Evolutionary conservation across 2,113 vertebrate species (phyloP), one percentile per base, ranked within the genome.

Genomic region (Equus quagga): DNA sequence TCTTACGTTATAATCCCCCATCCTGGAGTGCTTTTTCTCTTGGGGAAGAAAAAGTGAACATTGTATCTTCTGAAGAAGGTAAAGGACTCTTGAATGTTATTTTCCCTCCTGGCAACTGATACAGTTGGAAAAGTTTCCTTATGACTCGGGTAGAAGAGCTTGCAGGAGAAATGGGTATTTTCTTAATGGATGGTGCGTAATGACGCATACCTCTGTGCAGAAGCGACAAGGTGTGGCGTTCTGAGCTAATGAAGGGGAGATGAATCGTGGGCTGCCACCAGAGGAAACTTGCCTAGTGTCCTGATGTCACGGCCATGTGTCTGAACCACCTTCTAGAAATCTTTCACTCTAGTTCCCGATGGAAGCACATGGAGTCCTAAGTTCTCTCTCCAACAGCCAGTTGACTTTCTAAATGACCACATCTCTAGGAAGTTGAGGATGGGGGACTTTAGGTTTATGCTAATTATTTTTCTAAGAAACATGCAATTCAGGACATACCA

Each of bases 391-490:
- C 18, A 62, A 75, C 10, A 51, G 41, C 54, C 36, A 72, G 7
- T 9, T 72, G 36, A 28, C 46, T 89, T 79, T 85, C 83, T 46
- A 60, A 67, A 49, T 49, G 44, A n/a, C 23, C 4, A 14, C n/a
- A 26, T 26, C 28, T 51, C 24, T 31, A 65, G 8, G n/a, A 85
- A 69, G 31, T 12, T n/a, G 36, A 80, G 36, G 58, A 56, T 23
- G 36, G 15, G 5, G 51, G 14, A 86, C 56, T 60, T 69, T 46
- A 76, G 62, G 14, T 28, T 87, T 46, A 60, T 33, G 54, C 46
- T 65, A n/a, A 72, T 65, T 76, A n/a, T 80, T 87, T 87, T 88
- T 83, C 60, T 28, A 72, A 92, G 62, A 94, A 97, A n/a, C 46
- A 44, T 54, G 4, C 8, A 31, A 49, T 78, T 54, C 24, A 75